Evolutionary conservation across 2,888 invertebrate genomes (phyloP), one percentile per base, ranked within the genome.

Genomic region (Darwinula stevensoni): DNA sequence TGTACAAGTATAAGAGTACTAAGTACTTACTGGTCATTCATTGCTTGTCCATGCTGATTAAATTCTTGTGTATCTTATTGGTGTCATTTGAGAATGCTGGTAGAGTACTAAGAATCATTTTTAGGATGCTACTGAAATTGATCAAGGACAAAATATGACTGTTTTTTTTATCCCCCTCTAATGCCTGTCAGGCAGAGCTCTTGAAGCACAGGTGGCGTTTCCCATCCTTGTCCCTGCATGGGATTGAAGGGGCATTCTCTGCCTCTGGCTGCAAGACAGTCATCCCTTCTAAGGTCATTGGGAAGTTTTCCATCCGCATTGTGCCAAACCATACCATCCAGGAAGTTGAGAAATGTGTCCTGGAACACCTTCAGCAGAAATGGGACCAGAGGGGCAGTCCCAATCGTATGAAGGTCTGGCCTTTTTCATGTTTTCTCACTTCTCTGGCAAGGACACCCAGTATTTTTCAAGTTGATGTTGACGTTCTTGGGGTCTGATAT

Each of bases 151-250:
- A n/a, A n/a, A n/a, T n/a, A n/a, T n/a, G n/a, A n/a, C n/a, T n/a
- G n/a, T n/a, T 29, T 29, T 11, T n/a, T 2, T 29, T 2, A 11
- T 11, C 11, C 2, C 14, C n/a, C 29, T 29, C 29, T 11, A n/a
- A 2, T 12, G 12, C n/a, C 11, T 38, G 41, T 17, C 46, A 58
- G 53, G 67, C 64, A 31, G 61, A 75, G 44, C 55, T 86, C 12
- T 52, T 97, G 41, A 84, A 86, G 82, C 72, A 76, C 47, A 65
- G 94, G 36, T 97, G 94, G 94, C 63, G 94, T 33, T 74, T 67
- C 47, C 94, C 94, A 2, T 72, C 73, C 32, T 59, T 94, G 5
- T 91, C 91, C 1, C 57, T 94, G 30, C 94, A 97, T 50, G 91
- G 88, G 27, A 76, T 91, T 45, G 84, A 94, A 57, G 88, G 61